These are phyloP conservation scores for Aleiodes leptofemur DNA, from an alignment of 2,888 invertebrate genomes.

Conservation along the genomic window DNA sequence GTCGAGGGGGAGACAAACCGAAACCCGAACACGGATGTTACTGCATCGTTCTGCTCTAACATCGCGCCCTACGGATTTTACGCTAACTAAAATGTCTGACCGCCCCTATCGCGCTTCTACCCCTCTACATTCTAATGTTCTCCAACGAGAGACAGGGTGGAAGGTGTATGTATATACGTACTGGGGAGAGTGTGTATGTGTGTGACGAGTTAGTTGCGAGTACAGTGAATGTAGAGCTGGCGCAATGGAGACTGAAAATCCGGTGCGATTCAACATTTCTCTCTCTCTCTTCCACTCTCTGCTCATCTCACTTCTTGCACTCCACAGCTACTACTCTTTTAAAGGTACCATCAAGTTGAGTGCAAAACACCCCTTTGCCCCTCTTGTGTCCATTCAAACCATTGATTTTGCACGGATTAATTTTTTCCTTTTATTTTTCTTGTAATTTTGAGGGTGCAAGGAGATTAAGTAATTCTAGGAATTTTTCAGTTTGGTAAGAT, in stretches of 20 bases:
- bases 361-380: conserved; percentile 24
- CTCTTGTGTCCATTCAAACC: conserved; percentile 35
- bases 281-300: conserved; percentile 1
- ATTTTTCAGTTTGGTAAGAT: neutral
- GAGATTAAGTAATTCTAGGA: neutral
- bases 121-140: conserved; percentile 29
- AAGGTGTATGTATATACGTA: no score
- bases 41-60: conserved; percentile 72
- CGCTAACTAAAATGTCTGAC: conserved; percentile 62
- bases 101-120: conserved; percentile 37
- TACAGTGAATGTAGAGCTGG: conserved; percentile 50
- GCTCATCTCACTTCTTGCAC: conserved; percentile 13
- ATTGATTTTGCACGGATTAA: conserved; percentile 43
- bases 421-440: conserved; percentile 5
- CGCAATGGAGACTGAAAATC: conserved; percentile 60
- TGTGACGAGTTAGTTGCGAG: neutral
- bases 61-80: conserved; percentile 67
- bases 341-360: conserved; percentile 1
- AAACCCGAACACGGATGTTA: conserved; percentile 68
- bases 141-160: no score
- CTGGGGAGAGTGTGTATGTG: no score
- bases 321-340: conserved; percentile 47
- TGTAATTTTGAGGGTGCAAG: neutral
- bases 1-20: conserved; percentile 67
- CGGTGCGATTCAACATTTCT: conserved; percentile 48